phyloP scores from a whole-genome alignment of 2,113 vertebrate species.

The Excalfactoria chinensis region DNA sequence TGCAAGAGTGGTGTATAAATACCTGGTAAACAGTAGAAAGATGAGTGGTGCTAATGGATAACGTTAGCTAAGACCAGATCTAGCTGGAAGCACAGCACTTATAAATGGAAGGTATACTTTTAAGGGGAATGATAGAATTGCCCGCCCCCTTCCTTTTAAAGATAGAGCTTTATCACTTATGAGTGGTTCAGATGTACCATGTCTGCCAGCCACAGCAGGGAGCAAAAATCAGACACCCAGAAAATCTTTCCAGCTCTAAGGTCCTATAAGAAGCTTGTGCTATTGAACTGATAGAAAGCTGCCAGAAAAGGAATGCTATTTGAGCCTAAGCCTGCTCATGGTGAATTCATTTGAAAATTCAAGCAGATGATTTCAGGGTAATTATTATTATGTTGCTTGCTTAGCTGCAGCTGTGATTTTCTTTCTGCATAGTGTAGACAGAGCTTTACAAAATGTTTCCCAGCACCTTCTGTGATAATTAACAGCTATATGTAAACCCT shows the following conservation, averaged over 20 bases:
- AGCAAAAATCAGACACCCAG: neutral
- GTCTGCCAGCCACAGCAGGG: neutral
- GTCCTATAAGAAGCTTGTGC: neutral
- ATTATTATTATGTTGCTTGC: conserved; percentile 40
- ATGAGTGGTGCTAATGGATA: neutral
- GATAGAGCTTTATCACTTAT: neutral
- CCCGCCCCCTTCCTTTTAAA: neutral
- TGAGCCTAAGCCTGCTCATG: conserved; percentile 5
- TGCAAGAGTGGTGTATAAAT: neutral
- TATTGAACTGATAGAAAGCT: conserved; percentile 4
- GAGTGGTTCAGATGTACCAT: neutral
- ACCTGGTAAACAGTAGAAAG: neutral
- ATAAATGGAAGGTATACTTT: neutral
- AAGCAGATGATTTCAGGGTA: conserved; percentile 53
- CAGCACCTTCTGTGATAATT: conserved; percentile 41
- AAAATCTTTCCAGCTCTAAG: neutral
- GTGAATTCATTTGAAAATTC: conserved; percentile 50
- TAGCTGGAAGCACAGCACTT: neutral
- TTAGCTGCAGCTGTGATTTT: conserved; percentile 61
- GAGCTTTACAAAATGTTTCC: conserved; percentile 38
- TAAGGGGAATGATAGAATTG: neutral
- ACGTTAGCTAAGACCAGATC: neutral
- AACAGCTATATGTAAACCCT: conserved; percentile 31
- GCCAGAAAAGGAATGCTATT: conserved; percentile 4
- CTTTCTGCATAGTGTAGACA: neutral